Conservation (phyloP, 1,140 invertebrate species). For the Stratiolaelaps scimitus region DNA sequence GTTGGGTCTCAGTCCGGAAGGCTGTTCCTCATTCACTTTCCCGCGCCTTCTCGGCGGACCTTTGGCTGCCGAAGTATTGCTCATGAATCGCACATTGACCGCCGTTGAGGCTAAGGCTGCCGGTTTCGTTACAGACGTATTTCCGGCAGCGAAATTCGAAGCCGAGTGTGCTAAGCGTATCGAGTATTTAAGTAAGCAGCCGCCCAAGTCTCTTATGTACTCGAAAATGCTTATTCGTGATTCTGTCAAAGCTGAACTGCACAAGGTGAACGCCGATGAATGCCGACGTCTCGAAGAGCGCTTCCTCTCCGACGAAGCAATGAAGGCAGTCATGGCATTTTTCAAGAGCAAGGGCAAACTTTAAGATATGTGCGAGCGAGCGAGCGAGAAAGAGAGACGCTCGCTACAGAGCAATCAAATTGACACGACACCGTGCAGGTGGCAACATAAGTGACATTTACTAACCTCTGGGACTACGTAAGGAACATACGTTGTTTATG, state of each 20-base stretch:
- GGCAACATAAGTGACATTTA: too few species aligned
- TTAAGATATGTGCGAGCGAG: neutral
- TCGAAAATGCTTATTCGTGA: constrained; percentile 48
- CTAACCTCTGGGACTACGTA: too few species aligned
- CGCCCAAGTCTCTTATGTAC: constrained; percentile 44
- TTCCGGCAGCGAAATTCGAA: constrained; percentile 48
- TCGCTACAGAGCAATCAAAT: too few species aligned
- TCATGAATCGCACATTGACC: constrained; percentile 63
- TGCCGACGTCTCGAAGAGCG: constrained; percentile 47
- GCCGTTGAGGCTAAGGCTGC: constrained; percentile 53
- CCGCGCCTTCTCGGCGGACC: constrained; percentile 59
- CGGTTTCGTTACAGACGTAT: constrained; percentile 59
- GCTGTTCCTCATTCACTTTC: constrained; percentile 66
- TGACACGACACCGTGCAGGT: too few species aligned
- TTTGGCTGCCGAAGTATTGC: constrained; percentile 62
- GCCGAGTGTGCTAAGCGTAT: constrained; percentile 46
- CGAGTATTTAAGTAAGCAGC: constrained; percentile 21
- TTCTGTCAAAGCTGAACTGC: constrained; percentile 42
- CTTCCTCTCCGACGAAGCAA: constrained; percentile 51
- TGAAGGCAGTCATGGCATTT: constrained; percentile 47
- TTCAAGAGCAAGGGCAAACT: constrained; percentile 38
- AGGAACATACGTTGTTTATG: too few species aligned
- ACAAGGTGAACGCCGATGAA: constrained; percentile 48
- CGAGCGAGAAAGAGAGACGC: too few species aligned
- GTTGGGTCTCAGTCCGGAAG: constrained; percentile 68